Evolutionary conservation across 2,113 vertebrate genomes (phyloP), one percentile per base, ranked within the genome.

Genomic region (Crypturellus undulatus): DNA sequence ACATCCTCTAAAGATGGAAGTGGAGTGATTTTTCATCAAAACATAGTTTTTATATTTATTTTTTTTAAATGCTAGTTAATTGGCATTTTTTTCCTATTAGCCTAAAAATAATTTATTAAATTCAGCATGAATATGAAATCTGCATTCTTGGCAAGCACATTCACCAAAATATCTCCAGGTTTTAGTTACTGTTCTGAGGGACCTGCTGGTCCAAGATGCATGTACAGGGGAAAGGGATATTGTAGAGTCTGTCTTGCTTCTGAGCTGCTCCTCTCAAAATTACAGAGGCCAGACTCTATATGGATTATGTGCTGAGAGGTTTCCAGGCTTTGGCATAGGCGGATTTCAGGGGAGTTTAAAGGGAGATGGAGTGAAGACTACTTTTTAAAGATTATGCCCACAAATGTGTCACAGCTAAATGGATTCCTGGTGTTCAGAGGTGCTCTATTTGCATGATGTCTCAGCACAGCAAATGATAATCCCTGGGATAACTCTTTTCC

Each of bases 401-500:
- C 9, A 15, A 71, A 71, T 72, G 2, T 3, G 60, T 76, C 80
- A 52, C 90, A 62, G 71, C 71, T 73, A 56, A 77, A 64, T 42
- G 63, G 81, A 76, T 92, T 87, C 56, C 64, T 43, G 89, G 84
- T 88, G 52, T 87, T 87, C 88, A 79, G 94, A 93, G 92, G 85
- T 91, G 69, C 67, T 89, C 76, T 56, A 45, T 62, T 80, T 51
- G 67, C 93, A 84, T 84, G 94, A 83, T 88, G 80, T 92, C 68
- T 96, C 77, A 68, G 89, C 81, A n/a, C 88, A 94, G 87, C 76
- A 91, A 90, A 79, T 87, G 75, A 91, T 34, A 42, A 60, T 77
- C 96, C 85, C 87, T 86, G 28, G 84, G 81, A 52, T 84, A 90
- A 93, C 58, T 71, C 91, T 68, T 94, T 92, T 59, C 58, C 84